Conservation (phyloP, 2,113 vertebrate species). For the Mormoops blainvillei region DNA sequence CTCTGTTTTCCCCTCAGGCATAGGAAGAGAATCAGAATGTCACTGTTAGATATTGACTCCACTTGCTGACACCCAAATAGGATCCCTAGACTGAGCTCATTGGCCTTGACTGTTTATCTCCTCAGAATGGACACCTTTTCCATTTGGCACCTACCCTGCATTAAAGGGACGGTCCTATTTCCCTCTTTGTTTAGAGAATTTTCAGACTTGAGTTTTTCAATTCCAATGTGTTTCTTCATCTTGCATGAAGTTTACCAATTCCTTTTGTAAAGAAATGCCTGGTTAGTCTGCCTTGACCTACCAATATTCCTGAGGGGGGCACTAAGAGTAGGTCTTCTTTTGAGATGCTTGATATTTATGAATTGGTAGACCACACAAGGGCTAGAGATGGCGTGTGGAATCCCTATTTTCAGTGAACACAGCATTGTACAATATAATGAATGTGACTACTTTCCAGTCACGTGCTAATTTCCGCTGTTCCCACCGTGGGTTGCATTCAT, state of each 20-base stretch:
- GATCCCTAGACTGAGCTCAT: neutral
- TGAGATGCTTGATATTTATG: neutral
- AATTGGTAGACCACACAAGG: neutral
- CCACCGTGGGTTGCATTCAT: neutral
- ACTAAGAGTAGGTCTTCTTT: neutral
- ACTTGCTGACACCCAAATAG: neutral
- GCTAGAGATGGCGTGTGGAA: neutral
- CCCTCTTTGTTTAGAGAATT: neutral
- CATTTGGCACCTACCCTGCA: neutral
- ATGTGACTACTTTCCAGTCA: neutral
- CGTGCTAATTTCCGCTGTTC: fast-evolving
- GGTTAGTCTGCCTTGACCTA: neutral
- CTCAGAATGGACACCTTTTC: neutral
- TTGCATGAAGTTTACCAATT: neutral
- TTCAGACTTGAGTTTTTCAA: neutral
- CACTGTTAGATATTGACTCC: neutral
- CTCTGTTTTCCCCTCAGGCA: neutral
- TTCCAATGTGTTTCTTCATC: neutral
- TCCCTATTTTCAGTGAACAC: neutral
- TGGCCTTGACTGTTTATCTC: neutral
- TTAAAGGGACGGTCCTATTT: neutral
- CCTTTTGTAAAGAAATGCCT: neutral
- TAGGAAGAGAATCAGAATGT: neutral
- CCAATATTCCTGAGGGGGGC: neutral
- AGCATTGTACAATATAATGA: neutral